Evolutionary conservation across 2,113 vertebrate species (phyloP).

Genomic region (Mobula hypostoma): DNA sequence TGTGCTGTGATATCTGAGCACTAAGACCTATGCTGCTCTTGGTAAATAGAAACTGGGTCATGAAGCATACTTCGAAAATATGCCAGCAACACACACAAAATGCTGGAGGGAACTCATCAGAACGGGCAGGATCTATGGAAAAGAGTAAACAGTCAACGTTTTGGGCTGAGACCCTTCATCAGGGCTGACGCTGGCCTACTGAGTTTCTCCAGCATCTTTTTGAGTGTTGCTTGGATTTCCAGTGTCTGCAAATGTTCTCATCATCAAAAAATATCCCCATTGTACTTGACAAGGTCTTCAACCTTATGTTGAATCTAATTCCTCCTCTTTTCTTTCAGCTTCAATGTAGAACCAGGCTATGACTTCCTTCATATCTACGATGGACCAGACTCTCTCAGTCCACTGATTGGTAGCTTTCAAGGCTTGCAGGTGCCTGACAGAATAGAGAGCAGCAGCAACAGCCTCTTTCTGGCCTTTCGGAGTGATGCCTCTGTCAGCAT

Average conservation of each 20-base stretch:
- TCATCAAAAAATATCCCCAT: not conserved
- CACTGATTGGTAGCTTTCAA: conserved; percentile 87
- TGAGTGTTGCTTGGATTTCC: too few species aligned
- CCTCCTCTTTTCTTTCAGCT: conserved; percentile 58
- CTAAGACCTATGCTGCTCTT: not conserved
- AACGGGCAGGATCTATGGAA: too few species aligned
- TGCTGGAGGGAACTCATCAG: too few species aligned
- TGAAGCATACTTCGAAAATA: not conserved
- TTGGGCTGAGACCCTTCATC: too few species aligned
- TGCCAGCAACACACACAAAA: too few species aligned
- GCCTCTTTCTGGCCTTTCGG: conserved; percentile 89
- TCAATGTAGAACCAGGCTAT: conserved; percentile 92
- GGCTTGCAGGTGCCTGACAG: conserved; percentile 79
- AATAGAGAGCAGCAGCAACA: conserved; percentile 94
- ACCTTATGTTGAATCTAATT: not conserved
- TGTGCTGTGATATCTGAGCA: not conserved
- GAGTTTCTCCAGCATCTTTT: too few species aligned
- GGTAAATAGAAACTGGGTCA: not conserved
- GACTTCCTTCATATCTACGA: conserved; percentile 97
- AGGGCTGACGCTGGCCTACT: too few species aligned
- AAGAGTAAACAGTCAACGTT: too few species aligned
- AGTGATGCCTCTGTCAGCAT: conserved; percentile 93
- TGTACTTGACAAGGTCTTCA: not conserved
- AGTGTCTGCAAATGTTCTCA: too few species aligned
- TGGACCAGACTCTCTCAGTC: conserved; percentile 82